Percentiles rank a stretch among this genome's conserved stretches.
Conservation (phyloP, 2,888 invertebrate species). For the Eueremaeus valkanovi region DNA sequence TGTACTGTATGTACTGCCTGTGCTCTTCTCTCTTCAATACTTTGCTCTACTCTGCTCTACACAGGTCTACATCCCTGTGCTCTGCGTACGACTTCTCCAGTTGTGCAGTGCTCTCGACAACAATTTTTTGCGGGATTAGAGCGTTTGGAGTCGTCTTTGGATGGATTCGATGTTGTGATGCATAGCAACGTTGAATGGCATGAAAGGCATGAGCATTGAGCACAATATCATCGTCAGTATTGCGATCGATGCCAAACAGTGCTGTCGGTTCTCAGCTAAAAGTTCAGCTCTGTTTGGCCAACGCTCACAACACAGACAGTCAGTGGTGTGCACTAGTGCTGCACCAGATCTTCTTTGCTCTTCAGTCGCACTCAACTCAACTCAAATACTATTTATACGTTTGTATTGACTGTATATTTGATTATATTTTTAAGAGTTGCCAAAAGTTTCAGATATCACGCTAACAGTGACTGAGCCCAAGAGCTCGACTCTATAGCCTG, state of each 20-base stretch:
- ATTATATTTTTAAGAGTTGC: neutral
- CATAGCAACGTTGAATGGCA: slow-evolving; percentile 33
- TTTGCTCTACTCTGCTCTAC: neutral
- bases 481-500: too few species aligned
- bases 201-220: slow-evolving; percentile 33
- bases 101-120: slow-evolving; percentile 10
- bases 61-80: neutral
- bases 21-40: neutral
- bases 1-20: neutral
- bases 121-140: slow-evolving; percentile 22
- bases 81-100: neutral
- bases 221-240: neutral
- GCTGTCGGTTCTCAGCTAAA: neutral
- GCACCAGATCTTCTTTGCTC: neutral
- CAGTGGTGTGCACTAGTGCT: neutral
- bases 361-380: neutral
- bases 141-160: neutral
- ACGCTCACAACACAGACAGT: slow-evolving; percentile 3
- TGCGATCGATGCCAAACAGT: slow-evolving; percentile 24
- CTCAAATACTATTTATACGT: neutral
- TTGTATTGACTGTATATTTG: slow-evolving; percentile 10
- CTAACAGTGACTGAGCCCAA: too few species aligned
- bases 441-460: slow-evolving; percentile 27
- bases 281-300: neutral
- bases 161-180: slow-evolving; percentile 9